A percentile compares a stretch with the other conserved stretches of the same genome.
These are phyloP conservation scores for Cerastis rubricosa DNA, from an alignment of 2,888 invertebrate species.

Conservation along the genomic window DNA sequence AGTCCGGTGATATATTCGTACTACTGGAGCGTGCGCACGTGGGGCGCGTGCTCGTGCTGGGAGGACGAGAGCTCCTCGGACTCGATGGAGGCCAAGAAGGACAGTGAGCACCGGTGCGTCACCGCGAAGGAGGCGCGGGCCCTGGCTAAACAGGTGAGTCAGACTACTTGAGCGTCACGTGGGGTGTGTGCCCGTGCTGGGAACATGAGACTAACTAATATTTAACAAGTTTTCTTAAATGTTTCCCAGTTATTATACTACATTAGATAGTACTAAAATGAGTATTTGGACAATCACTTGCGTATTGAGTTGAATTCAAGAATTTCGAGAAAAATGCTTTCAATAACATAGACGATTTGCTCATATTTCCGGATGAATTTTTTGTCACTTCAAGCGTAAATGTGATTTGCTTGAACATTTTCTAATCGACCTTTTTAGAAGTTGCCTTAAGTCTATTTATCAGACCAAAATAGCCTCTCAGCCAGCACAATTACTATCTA, in stretches of 20 bases:
- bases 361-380: no score
- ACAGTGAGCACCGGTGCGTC: constrained; percentile 63
- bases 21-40: constrained; percentile 81
- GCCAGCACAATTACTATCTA: constrained; percentile 2
- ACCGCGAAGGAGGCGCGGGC: constrained; percentile 66
- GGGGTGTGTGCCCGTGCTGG: not conserved
- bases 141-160: not conserved
- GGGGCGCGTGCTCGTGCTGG: constrained; percentile 78
- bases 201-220: no score
- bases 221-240: no score
- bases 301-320: no score
- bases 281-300: no score
- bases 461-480: not conserved
- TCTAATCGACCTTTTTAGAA: constrained; percentile 2
- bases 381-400: no score
- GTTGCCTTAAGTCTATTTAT: not conserved
- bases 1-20: constrained; percentile 81
- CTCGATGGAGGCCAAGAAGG: constrained; percentile 32
- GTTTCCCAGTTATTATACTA: no score
- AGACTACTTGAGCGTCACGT: not conserved
- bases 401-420: no score
- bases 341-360: no score
- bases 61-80: constrained; percentile 49
- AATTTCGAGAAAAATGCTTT: no score
- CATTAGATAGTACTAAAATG: no score